Evolutionary conservation across 1,140 invertebrate species (phyloP).

Genomic region (Anastrepha ludens): DNA sequence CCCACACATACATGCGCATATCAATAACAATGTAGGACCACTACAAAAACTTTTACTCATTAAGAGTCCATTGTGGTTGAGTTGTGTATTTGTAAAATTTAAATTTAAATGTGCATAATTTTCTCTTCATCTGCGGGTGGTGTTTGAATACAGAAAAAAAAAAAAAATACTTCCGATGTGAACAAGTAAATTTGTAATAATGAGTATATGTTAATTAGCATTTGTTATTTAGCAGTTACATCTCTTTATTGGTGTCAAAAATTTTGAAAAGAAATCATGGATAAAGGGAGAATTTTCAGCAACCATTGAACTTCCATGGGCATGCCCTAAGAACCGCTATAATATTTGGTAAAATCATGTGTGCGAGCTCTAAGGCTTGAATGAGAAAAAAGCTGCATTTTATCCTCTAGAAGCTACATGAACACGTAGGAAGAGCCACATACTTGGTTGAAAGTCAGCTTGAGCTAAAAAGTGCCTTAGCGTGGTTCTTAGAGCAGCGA

Average conservation of each 20-base stretch:
- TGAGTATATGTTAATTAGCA: neutral
- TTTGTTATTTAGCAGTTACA: neutral
- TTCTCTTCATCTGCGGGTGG: neutral
- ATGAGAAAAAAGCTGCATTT: too few species aligned
- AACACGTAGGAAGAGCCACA: too few species aligned
- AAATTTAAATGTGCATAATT: neutral
- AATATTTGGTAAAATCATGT: too few species aligned
- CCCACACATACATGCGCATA: neutral
- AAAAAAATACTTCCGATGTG: constrained; percentile 1
- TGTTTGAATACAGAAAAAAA: neutral
- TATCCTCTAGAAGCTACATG: too few species aligned
- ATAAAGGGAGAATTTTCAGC: too few species aligned
- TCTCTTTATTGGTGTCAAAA: neutral
- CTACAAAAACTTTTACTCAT: constrained; percentile 21
- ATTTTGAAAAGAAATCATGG: too few species aligned
- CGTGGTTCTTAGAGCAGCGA: too few species aligned
- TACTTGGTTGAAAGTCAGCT: too few species aligned
- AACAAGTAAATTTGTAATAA: neutral
- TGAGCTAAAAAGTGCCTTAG: too few species aligned
- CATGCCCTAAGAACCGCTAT: too few species aligned
- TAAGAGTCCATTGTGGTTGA: neutral
- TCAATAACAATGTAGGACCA: constrained; percentile 2
- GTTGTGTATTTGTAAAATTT: constrained; percentile 7
- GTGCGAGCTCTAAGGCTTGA: too few species aligned
- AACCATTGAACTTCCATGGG: too few species aligned